These are phyloP conservation scores for Nephrotoma flavescens DNA, from an alignment of 2,888 invertebrate genomes.

Conservation along the genomic window DNA sequence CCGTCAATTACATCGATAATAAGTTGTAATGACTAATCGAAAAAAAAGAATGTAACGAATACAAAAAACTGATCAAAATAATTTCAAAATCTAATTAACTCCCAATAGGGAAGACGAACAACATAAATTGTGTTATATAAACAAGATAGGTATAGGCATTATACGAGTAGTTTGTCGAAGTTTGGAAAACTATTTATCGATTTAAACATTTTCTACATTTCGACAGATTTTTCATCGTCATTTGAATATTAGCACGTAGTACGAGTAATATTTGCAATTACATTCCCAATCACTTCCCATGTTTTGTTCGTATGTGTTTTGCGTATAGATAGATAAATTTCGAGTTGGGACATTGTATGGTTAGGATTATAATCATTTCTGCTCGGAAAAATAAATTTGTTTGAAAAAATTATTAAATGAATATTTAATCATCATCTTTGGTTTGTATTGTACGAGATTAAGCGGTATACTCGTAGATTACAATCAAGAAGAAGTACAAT, in stretches of 20 bases:
- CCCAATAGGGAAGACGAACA: not conserved
- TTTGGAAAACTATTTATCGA: not conserved
- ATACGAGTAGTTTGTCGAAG: not conserved
- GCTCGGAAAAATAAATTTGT: too few relatives aligned
- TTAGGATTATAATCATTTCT: too few relatives aligned
- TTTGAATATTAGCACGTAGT: not conserved
- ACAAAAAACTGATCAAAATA: not conserved
- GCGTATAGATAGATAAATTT: not conserved
- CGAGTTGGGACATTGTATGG: too few relatives aligned
- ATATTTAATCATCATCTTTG: too few relatives aligned
- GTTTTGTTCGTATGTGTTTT: not conserved
- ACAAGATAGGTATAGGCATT: not conserved
- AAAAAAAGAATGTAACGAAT: not conserved
- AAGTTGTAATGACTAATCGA: not conserved
- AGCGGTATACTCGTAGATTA: too few relatives aligned
- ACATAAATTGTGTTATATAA: too few relatives aligned
- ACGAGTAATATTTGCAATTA: not conserved
- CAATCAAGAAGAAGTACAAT: too few relatives aligned
- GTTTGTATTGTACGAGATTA: too few relatives aligned
- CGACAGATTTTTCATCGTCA: not conserved
- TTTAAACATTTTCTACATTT: not conserved
- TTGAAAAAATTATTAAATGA: too few relatives aligned
- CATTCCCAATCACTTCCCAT: not conserved
- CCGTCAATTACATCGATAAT: not conserved
- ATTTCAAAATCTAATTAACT: not conserved